Evolutionary conservation across 2,888 invertebrate genomes (phyloP).

Genomic region (Rhamnusium bicolor): DNA sequence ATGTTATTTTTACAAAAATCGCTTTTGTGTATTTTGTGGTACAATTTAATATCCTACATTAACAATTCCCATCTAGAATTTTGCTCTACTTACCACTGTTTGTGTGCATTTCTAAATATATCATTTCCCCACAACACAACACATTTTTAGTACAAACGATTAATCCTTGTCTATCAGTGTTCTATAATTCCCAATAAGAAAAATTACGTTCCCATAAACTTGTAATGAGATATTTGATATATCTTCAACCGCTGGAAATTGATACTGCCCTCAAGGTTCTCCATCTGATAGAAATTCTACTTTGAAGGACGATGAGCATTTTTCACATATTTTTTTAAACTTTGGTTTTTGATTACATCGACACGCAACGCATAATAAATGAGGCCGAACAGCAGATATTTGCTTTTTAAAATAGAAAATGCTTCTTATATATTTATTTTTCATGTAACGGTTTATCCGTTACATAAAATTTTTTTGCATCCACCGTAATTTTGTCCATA

Average conservation of each 20-base stretch:
- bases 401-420: too few species aligned
- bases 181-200: not conserved
- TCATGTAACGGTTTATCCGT: too few species aligned
- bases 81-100: not conserved
- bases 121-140: too few species aligned
- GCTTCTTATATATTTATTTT: too few species aligned
- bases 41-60: slow-evolving; percentile 3
- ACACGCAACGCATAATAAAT: not conserved
- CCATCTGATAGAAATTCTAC: not conserved
- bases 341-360: not conserved
- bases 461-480: too few species aligned
- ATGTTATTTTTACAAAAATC: too few species aligned
- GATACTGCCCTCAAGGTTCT: not conserved
- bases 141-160: too few species aligned
- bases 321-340: not conserved
- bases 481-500: too few species aligned
- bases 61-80: not conserved
- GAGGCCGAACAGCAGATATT: not conserved
- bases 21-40: not conserved
- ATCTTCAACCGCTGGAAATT: slow-evolving; percentile 6
- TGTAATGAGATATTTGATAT: not conserved
- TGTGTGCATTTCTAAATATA: too few species aligned
- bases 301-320: not conserved
- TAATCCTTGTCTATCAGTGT: too few species aligned
- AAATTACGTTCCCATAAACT: not conserved